Percentiles rank a stretch among this genome's conserved stretches.
Conservation (phyloP, 2,888 invertebrate genomes). For the Notodonta ziczac region DNA sequence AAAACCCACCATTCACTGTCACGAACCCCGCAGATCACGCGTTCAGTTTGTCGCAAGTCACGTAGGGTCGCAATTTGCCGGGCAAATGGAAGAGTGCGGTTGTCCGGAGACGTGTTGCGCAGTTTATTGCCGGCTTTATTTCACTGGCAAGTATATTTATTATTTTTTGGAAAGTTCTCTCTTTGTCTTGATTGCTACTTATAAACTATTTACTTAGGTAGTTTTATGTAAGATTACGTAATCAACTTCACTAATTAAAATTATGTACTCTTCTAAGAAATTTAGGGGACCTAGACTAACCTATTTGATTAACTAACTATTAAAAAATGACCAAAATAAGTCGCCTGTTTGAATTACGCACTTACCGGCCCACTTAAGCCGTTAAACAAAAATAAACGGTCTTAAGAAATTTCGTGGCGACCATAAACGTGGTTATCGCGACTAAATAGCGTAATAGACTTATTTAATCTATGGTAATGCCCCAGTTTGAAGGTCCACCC, state of each 20-base stretch:
- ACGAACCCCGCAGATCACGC: conserved; percentile 33
- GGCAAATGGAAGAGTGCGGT: conserved; percentile 60
- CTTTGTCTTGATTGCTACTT: neutral
- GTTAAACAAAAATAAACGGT: conserved; percentile 17
- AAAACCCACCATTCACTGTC: conserved; percentile 31
- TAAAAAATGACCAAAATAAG: neutral
- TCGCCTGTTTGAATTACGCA: neutral
- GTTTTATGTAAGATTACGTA: neutral
- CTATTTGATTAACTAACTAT: no score
- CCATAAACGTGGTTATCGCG: conserved; percentile 13
- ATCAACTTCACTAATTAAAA: no score
- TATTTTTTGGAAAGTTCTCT: conserved; percentile 13
- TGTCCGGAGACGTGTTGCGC: conserved; percentile 51
- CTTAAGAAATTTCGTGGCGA: conserved; percentile 9
- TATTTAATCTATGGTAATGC: conserved; percentile 22
- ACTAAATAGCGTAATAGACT: conserved; percentile 13
- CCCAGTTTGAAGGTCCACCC: conserved; percentile 12
- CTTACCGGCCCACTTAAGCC: conserved; percentile 14
- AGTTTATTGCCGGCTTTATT: conserved; percentile 58
- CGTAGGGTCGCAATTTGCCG: conserved; percentile 58
- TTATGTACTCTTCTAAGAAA: no score
- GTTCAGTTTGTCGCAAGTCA: conserved; percentile 50
- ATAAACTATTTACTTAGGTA: neutral
- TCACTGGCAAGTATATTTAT: conserved; percentile 34
- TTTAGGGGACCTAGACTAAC: neutral